phyloP scores from a whole-genome alignment of 2,888 invertebrate species.

The Lasioglossum calceatum region DNA sequence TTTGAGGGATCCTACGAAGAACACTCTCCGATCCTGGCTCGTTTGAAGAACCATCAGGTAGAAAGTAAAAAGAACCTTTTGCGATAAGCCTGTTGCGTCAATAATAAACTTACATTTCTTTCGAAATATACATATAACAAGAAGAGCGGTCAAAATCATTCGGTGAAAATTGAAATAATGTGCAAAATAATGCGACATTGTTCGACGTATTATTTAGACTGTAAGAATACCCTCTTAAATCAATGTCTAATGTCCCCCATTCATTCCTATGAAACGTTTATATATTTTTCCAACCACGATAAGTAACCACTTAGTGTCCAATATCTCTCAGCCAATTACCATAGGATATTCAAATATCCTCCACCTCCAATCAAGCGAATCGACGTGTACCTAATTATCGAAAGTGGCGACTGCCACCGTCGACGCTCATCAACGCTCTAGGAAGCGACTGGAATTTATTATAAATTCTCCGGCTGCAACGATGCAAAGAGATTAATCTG shows the following conservation, averaged over 20 bases:
- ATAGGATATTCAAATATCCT: not conserved
- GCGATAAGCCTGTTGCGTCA: not conserved
- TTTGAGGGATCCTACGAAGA: not conserved
- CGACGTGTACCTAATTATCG: constrained; percentile 2
- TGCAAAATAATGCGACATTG: not conserved
- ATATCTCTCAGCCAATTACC: not conserved
- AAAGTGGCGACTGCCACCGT: not conserved
- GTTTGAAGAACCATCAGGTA: not conserved
- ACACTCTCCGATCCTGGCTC: not conserved
- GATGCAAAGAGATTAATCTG: not conserved
- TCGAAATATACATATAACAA: too few species aligned
- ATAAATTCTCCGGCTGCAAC: not conserved
- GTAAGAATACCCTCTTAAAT: not conserved
- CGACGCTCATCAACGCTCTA: not conserved
- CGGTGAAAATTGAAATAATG: not conserved
- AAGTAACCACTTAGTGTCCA: not conserved
- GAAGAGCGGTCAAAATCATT: too few species aligned
- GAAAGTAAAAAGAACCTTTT: not conserved
- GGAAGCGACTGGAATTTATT: not conserved
- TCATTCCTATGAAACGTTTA: not conserved
- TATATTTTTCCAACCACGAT: not conserved
- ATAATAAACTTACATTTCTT: too few species aligned
- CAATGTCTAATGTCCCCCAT: not conserved
- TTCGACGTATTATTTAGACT: not conserved
- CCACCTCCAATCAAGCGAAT: not conserved